Evolutionary conservation across 2,888 invertebrate species (phyloP).

Genomic region (Netelia fuscicornis): DNA sequence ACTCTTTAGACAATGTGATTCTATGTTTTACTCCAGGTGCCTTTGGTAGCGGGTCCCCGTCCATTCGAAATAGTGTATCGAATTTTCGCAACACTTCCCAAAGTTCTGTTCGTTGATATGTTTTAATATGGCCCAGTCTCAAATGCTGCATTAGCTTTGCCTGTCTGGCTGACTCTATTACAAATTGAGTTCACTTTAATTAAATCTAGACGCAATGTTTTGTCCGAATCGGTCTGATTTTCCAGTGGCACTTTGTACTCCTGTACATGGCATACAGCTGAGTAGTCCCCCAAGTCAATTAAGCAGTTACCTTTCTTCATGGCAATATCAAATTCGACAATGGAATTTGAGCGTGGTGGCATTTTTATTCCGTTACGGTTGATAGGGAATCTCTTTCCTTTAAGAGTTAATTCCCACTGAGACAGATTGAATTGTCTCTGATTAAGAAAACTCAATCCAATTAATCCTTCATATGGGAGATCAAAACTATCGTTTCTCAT

Average conservation of each 20-base stretch:
- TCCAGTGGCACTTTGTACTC: conserved; percentile 7
- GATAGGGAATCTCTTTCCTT: conserved; percentile 10
- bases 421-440: conserved; percentile 6
- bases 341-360: conserved; percentile 3
- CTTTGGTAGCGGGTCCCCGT: no score
- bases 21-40: no score
- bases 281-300: conserved; percentile 14
- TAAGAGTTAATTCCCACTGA: conserved; percentile 18
- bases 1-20: no score
- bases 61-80: no score
- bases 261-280: conserved; percentile 17
- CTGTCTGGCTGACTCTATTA: not conserved
- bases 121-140: no score
- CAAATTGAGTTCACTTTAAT: conserved; percentile 13
- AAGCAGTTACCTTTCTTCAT: conserved; percentile 6
- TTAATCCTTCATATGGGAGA: conserved; percentile 11
- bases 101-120: no score
- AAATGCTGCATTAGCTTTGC: no score
- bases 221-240: conserved; percentile 19
- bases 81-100: no score
- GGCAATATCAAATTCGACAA: conserved; percentile 10
- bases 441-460: conserved; percentile 9
- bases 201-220: conserved; percentile 5
- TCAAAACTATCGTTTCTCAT: conserved; percentile 27
- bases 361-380: conserved; percentile 18